Evolutionary conservation across 2,113 vertebrate genomes (phyloP).

Genomic region (Conger conger): DNA sequence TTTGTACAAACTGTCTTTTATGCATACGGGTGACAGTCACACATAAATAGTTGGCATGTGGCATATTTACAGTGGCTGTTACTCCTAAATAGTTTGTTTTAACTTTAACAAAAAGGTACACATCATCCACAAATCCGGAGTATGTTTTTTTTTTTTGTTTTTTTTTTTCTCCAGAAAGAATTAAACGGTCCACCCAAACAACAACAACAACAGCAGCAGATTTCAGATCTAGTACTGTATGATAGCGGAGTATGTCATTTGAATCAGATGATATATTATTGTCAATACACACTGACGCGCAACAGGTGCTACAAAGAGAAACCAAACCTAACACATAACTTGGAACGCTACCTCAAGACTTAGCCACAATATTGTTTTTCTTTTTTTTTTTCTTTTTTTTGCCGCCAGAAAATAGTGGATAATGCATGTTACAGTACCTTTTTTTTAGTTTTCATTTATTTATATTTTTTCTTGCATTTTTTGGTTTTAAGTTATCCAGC

Average conservation of each 20-base stretch:
- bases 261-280: not conserved
- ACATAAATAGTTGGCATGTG: not conserved
- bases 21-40: not conserved
- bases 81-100: not conserved
- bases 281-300: slow-evolving; percentile 31
- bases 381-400: slow-evolving; percentile 42
- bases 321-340: slow-evolving; percentile 74
- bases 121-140: not conserved
- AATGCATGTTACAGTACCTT: slow-evolving; percentile 47
- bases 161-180: not conserved
- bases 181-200: slow-evolving; percentile 31
- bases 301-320: slow-evolving; percentile 48
- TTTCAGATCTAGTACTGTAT: not conserved
- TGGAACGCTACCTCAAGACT: slow-evolving; percentile 76
- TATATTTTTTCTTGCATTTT: slow-evolving; percentile 63
- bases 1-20: not conserved
- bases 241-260: not conserved
- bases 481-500: slow-evolving; percentile 23
- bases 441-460: slow-evolving; percentile 35
- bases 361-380: slow-evolving; percentile 69
- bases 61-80: not conserved
- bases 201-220: slow-evolving; percentile 18
- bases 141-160: too few relatives aligned
- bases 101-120: not conserved
- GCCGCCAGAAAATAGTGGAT: slow-evolving; percentile 49